Evolutionary conservation across 1,140 invertebrate species (phyloP).

Genomic region (Conopomorpha cramerella): DNA sequence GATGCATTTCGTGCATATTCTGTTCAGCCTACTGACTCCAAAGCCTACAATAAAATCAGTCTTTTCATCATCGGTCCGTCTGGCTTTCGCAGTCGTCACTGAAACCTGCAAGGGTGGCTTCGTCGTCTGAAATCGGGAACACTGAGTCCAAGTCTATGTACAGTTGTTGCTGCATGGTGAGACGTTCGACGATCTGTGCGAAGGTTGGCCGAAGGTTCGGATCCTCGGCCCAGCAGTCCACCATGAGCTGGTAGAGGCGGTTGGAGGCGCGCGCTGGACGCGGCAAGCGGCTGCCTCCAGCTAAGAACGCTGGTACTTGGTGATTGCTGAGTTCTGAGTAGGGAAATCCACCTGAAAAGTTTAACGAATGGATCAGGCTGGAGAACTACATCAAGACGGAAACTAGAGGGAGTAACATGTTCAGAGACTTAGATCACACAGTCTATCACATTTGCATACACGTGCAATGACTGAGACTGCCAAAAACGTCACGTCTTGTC

Average conservation of each 20-base stretch:
- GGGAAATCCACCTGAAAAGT: slow-evolving; percentile 71
- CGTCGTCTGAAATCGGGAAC: slow-evolving; percentile 62
- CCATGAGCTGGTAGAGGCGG: slow-evolving; percentile 72
- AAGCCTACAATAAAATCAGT: too few species aligned
- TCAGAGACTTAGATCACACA: too few species aligned
- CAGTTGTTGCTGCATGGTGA: slow-evolving; percentile 53
- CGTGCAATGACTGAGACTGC: too few species aligned
- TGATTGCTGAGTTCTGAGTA: slow-evolving; percentile 70
- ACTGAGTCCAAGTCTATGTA: slow-evolving; percentile 68
- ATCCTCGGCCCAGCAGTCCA: slow-evolving; percentile 67
- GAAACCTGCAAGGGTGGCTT: slow-evolving; percentile 16
- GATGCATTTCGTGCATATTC: too few species aligned
- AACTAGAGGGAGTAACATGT: too few species aligned
- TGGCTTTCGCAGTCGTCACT: slow-evolving; percentile 11
- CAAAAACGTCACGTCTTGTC: too few species aligned
- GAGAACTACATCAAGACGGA: too few species aligned
- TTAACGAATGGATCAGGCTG: too few species aligned
- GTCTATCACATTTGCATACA: too few species aligned
- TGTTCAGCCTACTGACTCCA: too few species aligned
- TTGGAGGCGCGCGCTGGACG: slow-evolving; percentile 69
- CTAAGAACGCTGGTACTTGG: slow-evolving; percentile 65
- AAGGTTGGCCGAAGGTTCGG: slow-evolving; percentile 66
- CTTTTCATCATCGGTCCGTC: slow-evolving; percentile 20
- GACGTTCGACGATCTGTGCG: slow-evolving; percentile 57
- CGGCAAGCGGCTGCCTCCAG: slow-evolving; percentile 67